Base-by-base conservation (phyloP, 2,797 vertebrate genomes). In the Clarias fuscus region DNA sequence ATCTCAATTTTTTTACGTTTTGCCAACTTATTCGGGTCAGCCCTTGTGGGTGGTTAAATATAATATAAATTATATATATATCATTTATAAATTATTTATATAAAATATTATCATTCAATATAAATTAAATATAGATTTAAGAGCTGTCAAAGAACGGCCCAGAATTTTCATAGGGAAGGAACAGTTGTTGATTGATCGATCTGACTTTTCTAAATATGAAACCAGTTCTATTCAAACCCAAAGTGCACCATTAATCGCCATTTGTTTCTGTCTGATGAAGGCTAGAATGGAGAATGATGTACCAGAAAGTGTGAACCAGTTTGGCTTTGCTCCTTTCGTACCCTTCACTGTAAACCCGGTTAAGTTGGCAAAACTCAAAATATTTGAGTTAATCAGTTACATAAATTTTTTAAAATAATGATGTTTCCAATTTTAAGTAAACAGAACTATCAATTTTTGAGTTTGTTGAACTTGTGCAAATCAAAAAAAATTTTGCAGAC, bases 261-360 rank as follows among this genome's bases (percentile, higher is more conserved):
- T 48, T 48, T 48, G 48, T 68, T 3, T 37, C 13, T 59, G 1
- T 18, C 27, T 53, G 73, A 8, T 4, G 18, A 83, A 59, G 30
- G 58, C 27, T n/a, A 15, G 5, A 37, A 13, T 18, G 30, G 17
- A 22, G 13, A 56, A 56, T 17, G 56, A 30, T 18, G 17, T 82
- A 48, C 48, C 48, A 48, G 48, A 48, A 8, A 2, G 22, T 48
- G 13, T 30, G 33, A 7, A 64, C 61, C 59, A 56, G 48, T 27
- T n/a, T 79, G 22, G 48, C 1, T 48, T 62, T 4, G 27, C 37
- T 48, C 7, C 1, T 53, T 82, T 88, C 96, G 91, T 93, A 99
- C 98, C 97, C 96, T 33, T 33, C 33, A 33, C 33, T 33, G 33
- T 33, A 33, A 33, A 33, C 33, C 33, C 33, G 33, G 2, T 33